Evolutionary conservation across 2,113 vertebrate genomes (phyloP).

Genomic region (Noctilio leporinus): DNA sequence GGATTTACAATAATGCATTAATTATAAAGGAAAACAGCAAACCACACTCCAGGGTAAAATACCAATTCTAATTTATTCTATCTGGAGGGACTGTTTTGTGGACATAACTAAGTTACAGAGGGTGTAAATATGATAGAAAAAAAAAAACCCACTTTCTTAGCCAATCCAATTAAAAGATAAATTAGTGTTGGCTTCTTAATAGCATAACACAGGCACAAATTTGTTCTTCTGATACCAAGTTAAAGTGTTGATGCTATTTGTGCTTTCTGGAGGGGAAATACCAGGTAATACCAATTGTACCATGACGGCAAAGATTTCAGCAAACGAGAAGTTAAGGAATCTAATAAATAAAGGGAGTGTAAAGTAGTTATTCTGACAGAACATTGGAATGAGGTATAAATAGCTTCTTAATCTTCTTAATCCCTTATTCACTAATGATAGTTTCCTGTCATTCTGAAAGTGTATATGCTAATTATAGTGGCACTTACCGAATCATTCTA

Average conservation of each 20-base stretch:
- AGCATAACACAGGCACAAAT: neutral
- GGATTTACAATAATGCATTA: neutral
- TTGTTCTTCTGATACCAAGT: neutral
- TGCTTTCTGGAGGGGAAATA: slow-evolving; percentile 24
- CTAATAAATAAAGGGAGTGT: neutral
- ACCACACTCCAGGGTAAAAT: neutral
- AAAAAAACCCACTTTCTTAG: neutral
- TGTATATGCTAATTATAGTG: slow-evolving; percentile 44
- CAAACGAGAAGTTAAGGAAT: neutral
- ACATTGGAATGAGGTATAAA: neutral
- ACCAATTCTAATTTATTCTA: neutral
- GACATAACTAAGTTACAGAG: neutral
- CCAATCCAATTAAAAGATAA: neutral
- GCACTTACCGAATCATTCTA: slow-evolving; percentile 3
- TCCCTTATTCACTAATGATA: slow-evolving; percentile 28
- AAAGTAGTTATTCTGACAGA: slow-evolving; percentile 5
- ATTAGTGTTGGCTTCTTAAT: neutral
- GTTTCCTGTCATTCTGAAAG: slow-evolving; percentile 48
- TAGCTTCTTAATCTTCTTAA: slow-evolving; percentile 29
- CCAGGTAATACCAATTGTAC: neutral
- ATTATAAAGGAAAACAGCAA: neutral
- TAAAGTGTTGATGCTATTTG: neutral
- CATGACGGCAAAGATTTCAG: neutral
- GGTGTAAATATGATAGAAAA: neutral
- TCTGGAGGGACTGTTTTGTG: neutral